Evolutionary conservation across 1,140 invertebrate genomes (phyloP), one percentile per base, ranked within the genome.

Genomic region (Lordiphosa stackelbergi): DNA sequence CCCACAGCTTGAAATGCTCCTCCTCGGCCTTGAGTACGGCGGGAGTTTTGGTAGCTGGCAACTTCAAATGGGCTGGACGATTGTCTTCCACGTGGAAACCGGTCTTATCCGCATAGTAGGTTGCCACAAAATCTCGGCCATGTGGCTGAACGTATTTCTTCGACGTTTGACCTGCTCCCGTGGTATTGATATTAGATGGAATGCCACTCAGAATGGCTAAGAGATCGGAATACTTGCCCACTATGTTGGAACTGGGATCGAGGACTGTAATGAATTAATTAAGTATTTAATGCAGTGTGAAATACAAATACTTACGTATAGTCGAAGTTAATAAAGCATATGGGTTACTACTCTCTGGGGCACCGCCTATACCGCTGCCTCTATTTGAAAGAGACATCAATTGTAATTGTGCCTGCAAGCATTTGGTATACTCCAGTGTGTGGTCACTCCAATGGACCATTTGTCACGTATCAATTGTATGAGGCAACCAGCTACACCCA

Each of bases 41-140:
- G 2, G 89, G 90, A 0, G 89, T 89, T 65, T 92, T 91, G 55
- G 91, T 89, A 24, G 90, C 89, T 0, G 90, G 91, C 73, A 88
- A 84, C 41, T 91, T 89, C 37, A 89, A 87, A 35, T 90, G 88
- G 47, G 91, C 90, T 3, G 91, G 91, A 11, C 92, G 88, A 74
- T 92, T 92, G 77, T 92, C 91, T 53, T 91, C 89, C 53, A 92
- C 91, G 88, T 92, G 91, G 89, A 92, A 92, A 36, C 91, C 91
- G 55, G 89, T 88, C 63, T 88, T 88, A 73, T 92, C 90, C 48
- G 91, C 90, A 89, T 90, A 92, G 74, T 92, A 92, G 41, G 89
- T 89, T 2, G 92, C 91, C 43, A 85, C 45, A 37, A 88, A 87
- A 47, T 88, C 86, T 12, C 85, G 72, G 12, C 86, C 86, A 84